Percentiles rank a stretch among this genome's conserved stretches.
phyloP scores from a whole-genome alignment of 2,888 invertebrate species.

The Hyles lineata region DNA sequence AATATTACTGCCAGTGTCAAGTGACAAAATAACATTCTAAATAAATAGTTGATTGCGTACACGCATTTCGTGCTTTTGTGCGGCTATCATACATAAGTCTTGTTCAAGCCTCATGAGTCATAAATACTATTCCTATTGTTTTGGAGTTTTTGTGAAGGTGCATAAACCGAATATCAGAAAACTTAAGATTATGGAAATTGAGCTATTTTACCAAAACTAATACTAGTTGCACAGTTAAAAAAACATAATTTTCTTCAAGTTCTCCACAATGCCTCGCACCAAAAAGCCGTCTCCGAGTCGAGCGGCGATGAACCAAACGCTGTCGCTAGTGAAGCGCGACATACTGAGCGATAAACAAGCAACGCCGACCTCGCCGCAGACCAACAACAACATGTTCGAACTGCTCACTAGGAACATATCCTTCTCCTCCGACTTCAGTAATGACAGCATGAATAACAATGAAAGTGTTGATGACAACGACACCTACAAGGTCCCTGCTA shows the following conservation, averaged over 20 bases:
- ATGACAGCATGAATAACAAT: conserved; percentile 82
- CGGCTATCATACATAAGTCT: too few relatives aligned
- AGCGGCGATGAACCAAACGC: conserved; percentile 68
- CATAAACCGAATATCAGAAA: too few relatives aligned
- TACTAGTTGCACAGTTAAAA: too few relatives aligned
- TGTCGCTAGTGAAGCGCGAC: conserved; percentile 77
- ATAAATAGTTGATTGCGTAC: too few relatives aligned
- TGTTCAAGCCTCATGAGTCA: too few relatives aligned
- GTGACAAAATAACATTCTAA: too few relatives aligned
- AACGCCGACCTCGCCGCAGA: conserved; percentile 51
- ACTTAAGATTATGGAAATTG: too few relatives aligned
- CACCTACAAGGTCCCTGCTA: conserved; percentile 79
- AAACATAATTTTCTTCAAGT: conserved; percentile 65
- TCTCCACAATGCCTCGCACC: conserved; percentile 86
- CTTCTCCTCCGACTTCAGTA: conserved; percentile 79
- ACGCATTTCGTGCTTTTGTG: too few relatives aligned
- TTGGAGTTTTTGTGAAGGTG: too few relatives aligned
- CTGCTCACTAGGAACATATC: conserved; percentile 77
- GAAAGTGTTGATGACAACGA: conserved; percentile 67
- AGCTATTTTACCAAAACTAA: too few relatives aligned
- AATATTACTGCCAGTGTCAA: too few relatives aligned
- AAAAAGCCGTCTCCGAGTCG: conserved; percentile 81
- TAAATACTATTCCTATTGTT: too few relatives aligned
- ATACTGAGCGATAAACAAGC: conserved; percentile 68
- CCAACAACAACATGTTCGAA: conserved; percentile 75